These are phyloP conservation scores for Verasper variegatus DNA, from an alignment of 2,113 vertebrate genomes.

Conservation along the genomic window DNA sequence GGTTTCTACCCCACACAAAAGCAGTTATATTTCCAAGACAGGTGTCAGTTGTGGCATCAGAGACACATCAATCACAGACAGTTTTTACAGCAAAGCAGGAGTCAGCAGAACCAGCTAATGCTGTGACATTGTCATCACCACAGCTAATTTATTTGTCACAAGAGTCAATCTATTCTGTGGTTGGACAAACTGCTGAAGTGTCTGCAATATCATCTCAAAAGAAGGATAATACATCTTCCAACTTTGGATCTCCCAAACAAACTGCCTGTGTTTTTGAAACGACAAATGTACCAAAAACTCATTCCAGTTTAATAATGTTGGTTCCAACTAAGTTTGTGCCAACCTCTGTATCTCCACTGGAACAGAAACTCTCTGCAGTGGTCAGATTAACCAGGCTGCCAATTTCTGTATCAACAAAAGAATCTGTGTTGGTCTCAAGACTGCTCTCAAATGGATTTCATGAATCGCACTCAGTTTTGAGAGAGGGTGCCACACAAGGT, in stretches of 20 bases:
- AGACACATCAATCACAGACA: neutral
- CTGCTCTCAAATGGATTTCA: neutral
- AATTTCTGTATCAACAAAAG: conserved; percentile 26
- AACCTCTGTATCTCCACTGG: neutral
- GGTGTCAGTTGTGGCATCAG: neutral
- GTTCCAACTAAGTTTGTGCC: too few relatives aligned
- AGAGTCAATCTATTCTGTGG: neutral
- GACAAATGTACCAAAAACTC: neutral
- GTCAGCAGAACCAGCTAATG: neutral
- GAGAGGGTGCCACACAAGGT: neutral
- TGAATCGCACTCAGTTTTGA: neutral
- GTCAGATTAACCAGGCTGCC: conserved; percentile 58
- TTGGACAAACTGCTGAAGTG: neutral
- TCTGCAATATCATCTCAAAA: neutral
- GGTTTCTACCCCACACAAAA: neutral
- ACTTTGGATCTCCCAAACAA: neutral
- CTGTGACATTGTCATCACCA: neutral
- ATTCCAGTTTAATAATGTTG: too few relatives aligned
- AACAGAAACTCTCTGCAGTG: conserved; percentile 15
- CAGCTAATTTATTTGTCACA: neutral
- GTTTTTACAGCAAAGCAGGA: neutral
- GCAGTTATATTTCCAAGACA: conserved; percentile 38
- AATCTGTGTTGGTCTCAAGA: conserved; percentile 26
- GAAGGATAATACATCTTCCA: neutral
- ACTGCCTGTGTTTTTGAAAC: neutral